Evolutionary conservation across 2,113 vertebrate species (phyloP).

Genomic region (Thalassarche chlororhynchos): DNA sequence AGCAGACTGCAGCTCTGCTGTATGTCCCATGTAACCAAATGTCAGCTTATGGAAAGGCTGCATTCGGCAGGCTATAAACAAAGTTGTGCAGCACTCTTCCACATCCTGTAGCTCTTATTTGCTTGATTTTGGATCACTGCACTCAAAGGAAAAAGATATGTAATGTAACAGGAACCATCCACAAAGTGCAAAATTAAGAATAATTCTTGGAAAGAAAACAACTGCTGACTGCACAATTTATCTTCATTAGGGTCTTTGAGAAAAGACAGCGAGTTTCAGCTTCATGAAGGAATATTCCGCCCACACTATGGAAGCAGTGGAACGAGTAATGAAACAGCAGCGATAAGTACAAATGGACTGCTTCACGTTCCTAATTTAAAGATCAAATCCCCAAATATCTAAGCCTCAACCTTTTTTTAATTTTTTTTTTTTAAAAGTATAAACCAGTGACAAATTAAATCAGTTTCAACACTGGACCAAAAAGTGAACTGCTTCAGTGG

Average conservation of each 20-base stretch:
- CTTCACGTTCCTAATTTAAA: background rate
- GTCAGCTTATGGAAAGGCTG: background rate
- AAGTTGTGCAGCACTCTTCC: background rate
- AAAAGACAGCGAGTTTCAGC: background rate
- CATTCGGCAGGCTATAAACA: background rate
- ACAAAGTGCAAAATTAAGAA: slow-evolving; percentile 21
- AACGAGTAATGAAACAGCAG: background rate
- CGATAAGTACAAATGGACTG: background rate
- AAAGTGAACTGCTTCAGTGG: background rate
- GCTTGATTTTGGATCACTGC: background rate
- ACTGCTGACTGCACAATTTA: background rate
- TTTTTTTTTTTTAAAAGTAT: background rate
- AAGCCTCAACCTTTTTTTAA: background rate
- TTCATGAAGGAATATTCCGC: background rate
- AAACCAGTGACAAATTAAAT: background rate
- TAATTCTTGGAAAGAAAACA: slow-evolving; percentile 34
- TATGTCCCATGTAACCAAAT: background rate
- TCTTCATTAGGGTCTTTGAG: slow-evolving; percentile 27
- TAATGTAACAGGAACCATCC: background rate
- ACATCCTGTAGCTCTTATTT: background rate
- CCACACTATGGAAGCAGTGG: background rate
- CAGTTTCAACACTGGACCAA: background rate
- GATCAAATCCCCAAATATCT: background rate
- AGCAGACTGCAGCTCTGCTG: background rate
- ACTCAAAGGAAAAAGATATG: background rate